Conservation (phyloP, 1,140 invertebrate species). For the Acyrthosiphon pisum region DNA sequence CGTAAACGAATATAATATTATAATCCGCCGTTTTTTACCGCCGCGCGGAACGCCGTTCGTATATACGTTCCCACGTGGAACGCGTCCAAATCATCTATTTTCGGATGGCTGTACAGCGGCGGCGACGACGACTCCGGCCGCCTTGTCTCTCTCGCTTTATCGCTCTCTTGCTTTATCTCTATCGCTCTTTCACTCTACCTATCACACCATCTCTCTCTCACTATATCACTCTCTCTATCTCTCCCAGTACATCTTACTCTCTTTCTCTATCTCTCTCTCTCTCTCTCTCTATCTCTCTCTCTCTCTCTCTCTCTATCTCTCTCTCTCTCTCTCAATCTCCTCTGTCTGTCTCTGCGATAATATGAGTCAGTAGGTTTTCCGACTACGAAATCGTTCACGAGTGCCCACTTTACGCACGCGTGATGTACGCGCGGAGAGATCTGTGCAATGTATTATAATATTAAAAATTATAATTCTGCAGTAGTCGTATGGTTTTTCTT, state of each 20-base stretch:
- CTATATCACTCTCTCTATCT: no score
- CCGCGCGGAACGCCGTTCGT: slow-evolving; percentile 5
- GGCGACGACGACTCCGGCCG: neutral
- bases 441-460: neutral
- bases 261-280: neutral
- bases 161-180: neutral
- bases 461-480: neutral
- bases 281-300: slow-evolving; percentile 31
- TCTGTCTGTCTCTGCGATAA: neutral
- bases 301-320: slow-evolving; percentile 14
- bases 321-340: slow-evolving; percentile 47
- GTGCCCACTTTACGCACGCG: neutral
- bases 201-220: neutral
- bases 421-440: neutral
- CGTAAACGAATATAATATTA: neutral
- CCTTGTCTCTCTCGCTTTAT: neutral
- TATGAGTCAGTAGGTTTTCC: slow-evolving; percentile 56
- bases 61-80: slow-evolving; percentile 35
- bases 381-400: neutral
- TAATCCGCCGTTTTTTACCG: neutral
- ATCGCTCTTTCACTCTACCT: slow-evolving; percentile 48
- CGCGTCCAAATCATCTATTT: slow-evolving; percentile 52
- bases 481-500: neutral
- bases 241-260: neutral
- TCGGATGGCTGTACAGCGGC: slow-evolving; percentile 30